Base-by-base conservation (phyloP, 2,888 invertebrate species). In the Sialis lutaria region DNA sequence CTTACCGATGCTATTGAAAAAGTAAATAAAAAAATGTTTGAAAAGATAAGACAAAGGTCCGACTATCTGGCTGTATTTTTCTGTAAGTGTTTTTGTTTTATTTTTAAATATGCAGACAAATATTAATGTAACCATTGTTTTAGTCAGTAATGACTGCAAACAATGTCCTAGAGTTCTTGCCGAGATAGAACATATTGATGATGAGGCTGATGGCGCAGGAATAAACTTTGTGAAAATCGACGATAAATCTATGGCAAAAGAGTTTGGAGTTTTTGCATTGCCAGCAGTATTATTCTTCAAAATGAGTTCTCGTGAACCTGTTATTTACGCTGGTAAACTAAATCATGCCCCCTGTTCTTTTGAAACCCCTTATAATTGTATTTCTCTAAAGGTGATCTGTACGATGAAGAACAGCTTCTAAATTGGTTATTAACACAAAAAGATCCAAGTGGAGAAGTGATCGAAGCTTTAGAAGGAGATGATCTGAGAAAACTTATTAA, bases 111-210 rank as follows among this genome's bases (percentile, higher is more conserved):
- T 12, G 13, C 42, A 45, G 39, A 34, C 12, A 12, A 48, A 34
- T 22, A 22, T 33, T 31, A 2, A 22, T 9, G 33, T 48, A 12
- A 31, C 39, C 42, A 47, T 48, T 72, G 67, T 77, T 77, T 67
- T 71, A 91, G 91, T 90, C 72, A 89, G 89, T 73, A 86, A 86
- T 73, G 90, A 91, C 68, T 91, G 91, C 71, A 91, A 90, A 67
- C 91, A 91, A 66, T 92, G 91, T 62, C 85, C 86, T 54, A 77
- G 83, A 61, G 91, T 91, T 31, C 70, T 91, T 55, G 73, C 77
- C 35, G 90, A 90, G 64, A 83, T 91, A 53, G 91, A 91, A 60
- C 89, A 90, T 63, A 92, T 92, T 55, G 92, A 92, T 58, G 92
- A 92, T 59, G 92, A 92, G 54, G 91, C 90, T 0, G 90, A 91